A percentile compares a stretch with the other conserved stretches of the same genome.
Evolutionary conservation across 2,888 invertebrate genomes (phyloP).

Genomic region (Drosophila neotestacea): DNA sequence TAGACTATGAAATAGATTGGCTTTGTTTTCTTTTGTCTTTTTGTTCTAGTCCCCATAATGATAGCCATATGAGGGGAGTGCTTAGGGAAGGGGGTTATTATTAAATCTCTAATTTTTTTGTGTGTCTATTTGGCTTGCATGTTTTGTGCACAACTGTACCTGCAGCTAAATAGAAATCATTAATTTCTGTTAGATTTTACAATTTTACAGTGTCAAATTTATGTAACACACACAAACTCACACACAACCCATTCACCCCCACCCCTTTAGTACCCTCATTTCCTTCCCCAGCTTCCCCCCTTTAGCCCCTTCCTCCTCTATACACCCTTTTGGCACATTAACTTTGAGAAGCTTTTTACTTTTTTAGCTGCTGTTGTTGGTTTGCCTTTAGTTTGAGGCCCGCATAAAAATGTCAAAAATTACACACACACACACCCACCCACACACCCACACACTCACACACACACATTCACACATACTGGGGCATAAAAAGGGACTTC

Average conservation of each 20-base stretch:
- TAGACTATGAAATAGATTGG: conserved; percentile 30
- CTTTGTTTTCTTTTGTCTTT: conserved; percentile 26
- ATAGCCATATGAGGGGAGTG: neutral
- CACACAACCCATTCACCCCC: conserved; percentile 45
- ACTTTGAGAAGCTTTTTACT: conserved; percentile 62
- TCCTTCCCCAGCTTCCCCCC: neutral
- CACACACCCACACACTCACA: conserved; percentile 38
- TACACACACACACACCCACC: conserved; percentile 57
- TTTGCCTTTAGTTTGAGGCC: conserved; percentile 64
- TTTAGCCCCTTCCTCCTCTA: neutral
- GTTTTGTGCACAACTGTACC: conserved; percentile 66
- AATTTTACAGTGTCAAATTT: conserved; percentile 80
- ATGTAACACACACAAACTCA: conserved; percentile 49
- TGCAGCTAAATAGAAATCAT: conserved; percentile 64
- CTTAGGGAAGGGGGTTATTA: neutral
- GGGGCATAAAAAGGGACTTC: conserved; percentile 62
- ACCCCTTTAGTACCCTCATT: conserved; percentile 9
- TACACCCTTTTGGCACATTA: conserved; percentile 58
- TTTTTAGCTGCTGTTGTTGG: conserved; percentile 19
- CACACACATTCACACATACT: conserved; percentile 53
- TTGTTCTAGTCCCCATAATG: neutral
- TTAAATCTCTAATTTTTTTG: neutral
- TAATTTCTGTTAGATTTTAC: conserved; percentile 79
- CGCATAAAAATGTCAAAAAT: conserved; percentile 82
- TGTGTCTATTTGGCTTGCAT: neutral